Conservation (phyloP, 2,888 invertebrate species). For the Tachina grossa region DNA sequence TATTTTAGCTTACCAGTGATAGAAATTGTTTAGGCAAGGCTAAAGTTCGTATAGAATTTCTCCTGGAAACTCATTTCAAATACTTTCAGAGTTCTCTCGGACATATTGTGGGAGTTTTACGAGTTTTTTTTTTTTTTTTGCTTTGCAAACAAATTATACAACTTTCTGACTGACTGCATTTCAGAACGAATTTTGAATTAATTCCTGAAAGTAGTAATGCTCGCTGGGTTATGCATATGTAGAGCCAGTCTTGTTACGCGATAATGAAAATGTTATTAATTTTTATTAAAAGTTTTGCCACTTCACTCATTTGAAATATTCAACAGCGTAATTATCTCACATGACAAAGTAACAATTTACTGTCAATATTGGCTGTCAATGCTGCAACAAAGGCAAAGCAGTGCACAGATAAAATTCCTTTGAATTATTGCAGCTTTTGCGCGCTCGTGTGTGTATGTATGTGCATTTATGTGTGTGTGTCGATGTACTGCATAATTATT, state of each 20-base stretch:
- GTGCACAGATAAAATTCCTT: conserved; percentile 30
- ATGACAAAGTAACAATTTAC: conserved; percentile 3
- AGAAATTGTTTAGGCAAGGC: too few relatives aligned
- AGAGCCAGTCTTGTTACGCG: neutral
- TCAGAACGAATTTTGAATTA: too few relatives aligned
- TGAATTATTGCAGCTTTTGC: conserved; percentile 24
- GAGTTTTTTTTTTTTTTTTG: too few relatives aligned
- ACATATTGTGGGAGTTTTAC: too few relatives aligned
- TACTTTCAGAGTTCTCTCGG: too few relatives aligned
- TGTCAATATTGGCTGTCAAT: conserved; percentile 14
- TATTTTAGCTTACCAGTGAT: too few relatives aligned
- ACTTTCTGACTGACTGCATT: too few relatives aligned
- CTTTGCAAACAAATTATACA: too few relatives aligned
- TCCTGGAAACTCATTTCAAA: too few relatives aligned
- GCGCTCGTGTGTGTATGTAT: neutral
- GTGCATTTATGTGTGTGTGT: neutral
- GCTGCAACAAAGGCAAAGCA: neutral
- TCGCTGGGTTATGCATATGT: neutral
- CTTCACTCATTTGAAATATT: conserved; percentile 29
- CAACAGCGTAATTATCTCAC: neutral
- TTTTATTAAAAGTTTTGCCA: conserved; percentile 50
- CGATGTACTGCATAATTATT: conserved; percentile 25
- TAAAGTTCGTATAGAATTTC: too few relatives aligned
- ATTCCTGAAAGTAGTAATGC: too few relatives aligned
- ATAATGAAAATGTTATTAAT: conserved; percentile 50